A percentile compares a stretch with the other conserved stretches of the same genome.
Evolutionary conservation across 2,113 vertebrate genomes (phyloP).

Genomic region (Semicossyphus pulcher): DNA sequence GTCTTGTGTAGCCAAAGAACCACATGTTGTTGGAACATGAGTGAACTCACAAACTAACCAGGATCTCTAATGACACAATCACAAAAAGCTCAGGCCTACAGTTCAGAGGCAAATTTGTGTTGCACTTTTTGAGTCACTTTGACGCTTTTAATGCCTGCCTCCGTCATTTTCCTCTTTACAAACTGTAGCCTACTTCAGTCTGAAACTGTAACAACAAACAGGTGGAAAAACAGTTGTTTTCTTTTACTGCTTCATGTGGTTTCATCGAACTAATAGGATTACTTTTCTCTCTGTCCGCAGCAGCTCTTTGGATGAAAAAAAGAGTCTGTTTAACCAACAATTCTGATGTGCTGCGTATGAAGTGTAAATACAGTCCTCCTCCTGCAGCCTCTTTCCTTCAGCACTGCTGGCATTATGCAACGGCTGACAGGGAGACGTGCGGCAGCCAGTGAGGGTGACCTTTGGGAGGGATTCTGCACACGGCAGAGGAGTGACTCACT

Average conservation of each 20-base stretch:
- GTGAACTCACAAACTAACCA: not conserved
- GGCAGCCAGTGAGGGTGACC: slow-evolving; percentile 45
- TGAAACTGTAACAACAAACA: too few relatives aligned
- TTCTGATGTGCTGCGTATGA: slow-evolving; percentile 8
- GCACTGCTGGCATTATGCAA: slow-evolving; percentile 55
- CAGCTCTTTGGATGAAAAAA: slow-evolving; percentile 9
- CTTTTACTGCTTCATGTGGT: too few relatives aligned
- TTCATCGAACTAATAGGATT: too few relatives aligned
- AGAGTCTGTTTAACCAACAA: slow-evolving; percentile 7
- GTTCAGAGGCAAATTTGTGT: too few relatives aligned
- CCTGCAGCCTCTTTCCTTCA: slow-evolving; percentile 17
- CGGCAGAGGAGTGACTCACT: slow-evolving; percentile 64
- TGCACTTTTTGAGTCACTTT: too few relatives aligned
- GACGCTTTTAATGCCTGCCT: too few relatives aligned
- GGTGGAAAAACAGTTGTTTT: too few relatives aligned
- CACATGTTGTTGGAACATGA: slow-evolving; percentile 5
- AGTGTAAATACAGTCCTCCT: slow-evolving; percentile 11
- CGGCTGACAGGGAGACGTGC: slow-evolving; percentile 42
- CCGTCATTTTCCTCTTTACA: too few relatives aligned
- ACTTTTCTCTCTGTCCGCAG: too few relatives aligned
- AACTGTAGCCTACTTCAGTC: too few relatives aligned
- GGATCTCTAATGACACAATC: too few relatives aligned
- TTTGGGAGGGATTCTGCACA: slow-evolving; percentile 60
- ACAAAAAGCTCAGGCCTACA: too few relatives aligned
- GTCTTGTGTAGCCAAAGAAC: not conserved